Evolutionary conservation across 2,797 vertebrate species (phyloP).

Genomic region (Nasua narica): DNA sequence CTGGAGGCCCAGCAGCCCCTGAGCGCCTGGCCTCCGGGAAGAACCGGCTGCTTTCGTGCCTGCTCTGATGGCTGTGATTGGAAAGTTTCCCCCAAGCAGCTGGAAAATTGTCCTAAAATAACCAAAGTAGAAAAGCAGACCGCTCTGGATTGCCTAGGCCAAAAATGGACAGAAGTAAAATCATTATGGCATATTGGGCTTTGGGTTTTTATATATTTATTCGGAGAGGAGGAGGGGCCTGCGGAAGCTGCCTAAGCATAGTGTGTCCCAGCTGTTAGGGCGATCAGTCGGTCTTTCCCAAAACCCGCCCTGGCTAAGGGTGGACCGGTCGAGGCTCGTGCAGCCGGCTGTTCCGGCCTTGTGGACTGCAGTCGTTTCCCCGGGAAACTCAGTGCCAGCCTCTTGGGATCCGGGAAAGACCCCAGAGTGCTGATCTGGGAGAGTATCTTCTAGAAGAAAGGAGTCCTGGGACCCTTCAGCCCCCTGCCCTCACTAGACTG

Average conservation of each 20-base stretch:
- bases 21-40: background rate
- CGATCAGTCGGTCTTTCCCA: background rate
- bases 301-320: background rate
- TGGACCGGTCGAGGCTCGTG: background rate
- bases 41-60: background rate
- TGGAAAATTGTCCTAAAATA: slow-evolving; percentile 48
- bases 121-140: slow-evolving; percentile 6
- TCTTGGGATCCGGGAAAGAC: background rate
- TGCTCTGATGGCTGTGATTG: background rate
- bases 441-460: background rate
- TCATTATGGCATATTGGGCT: background rate
- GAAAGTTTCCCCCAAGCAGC: background rate
- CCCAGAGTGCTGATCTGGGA: background rate
- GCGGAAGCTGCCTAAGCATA: fast-evolving
- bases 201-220: background rate
- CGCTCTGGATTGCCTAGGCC: background rate
- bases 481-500: background rate
- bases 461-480: background rate
- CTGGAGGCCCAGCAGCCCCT: background rate
- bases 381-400: background rate
- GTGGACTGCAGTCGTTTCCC: background rate
- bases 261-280: background rate
- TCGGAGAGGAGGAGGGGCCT: background rate
- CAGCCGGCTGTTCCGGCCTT: fast-evolving
- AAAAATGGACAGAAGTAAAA: background rate